A percentile compares a stretch with the other conserved stretches of the same genome.
phyloP scores from a whole-genome alignment of 2,113 vertebrate genomes.

The Mormyrus lacerda region DNA sequence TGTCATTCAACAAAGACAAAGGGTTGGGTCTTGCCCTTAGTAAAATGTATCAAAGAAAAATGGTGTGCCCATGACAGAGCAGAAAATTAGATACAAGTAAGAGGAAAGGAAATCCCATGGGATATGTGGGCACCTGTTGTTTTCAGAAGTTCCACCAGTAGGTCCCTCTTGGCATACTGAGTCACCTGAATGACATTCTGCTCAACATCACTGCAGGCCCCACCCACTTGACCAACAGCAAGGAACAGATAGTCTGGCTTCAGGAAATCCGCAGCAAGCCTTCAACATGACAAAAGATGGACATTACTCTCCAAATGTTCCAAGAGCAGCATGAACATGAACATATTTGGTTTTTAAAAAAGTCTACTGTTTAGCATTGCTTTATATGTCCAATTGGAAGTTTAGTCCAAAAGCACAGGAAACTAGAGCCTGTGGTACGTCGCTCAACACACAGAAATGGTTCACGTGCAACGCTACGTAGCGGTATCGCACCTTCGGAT shows the following conservation, averaged over 20 bases:
- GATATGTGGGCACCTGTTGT: slow-evolving; percentile 60
- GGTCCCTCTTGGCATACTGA: slow-evolving; percentile 75
- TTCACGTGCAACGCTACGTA: too few species aligned
- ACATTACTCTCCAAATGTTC: too few species aligned
- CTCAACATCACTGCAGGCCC: slow-evolving; percentile 85
- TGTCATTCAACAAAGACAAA: too few species aligned
- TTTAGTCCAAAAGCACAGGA: too few species aligned
- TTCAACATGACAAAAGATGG: slow-evolving; percentile 32
- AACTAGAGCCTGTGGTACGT: too few species aligned
- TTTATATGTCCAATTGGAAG: background rate
- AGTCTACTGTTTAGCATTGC: too few species aligned
- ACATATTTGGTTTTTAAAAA: too few species aligned
- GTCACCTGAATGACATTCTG: slow-evolving; percentile 73
- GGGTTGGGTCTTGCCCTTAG: too few species aligned
- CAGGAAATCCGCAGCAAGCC: slow-evolving; percentile 78
- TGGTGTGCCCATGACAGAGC: background rate
- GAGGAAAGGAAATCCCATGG: too few species aligned
- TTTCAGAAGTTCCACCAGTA: slow-evolving; percentile 74
- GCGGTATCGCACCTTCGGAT: slow-evolving; percentile 70
- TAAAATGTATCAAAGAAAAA: background rate
- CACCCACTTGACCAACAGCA: slow-evolving; percentile 79
- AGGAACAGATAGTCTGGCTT: slow-evolving; percentile 81
- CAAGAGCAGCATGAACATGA: too few species aligned
- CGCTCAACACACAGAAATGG: background rate
- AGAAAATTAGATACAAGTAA: background rate